These are phyloP conservation scores for Ictidomys tridecemlineatus DNA, from an alignment of 2,113 vertebrate species.

Conservation along the genomic window DNA sequence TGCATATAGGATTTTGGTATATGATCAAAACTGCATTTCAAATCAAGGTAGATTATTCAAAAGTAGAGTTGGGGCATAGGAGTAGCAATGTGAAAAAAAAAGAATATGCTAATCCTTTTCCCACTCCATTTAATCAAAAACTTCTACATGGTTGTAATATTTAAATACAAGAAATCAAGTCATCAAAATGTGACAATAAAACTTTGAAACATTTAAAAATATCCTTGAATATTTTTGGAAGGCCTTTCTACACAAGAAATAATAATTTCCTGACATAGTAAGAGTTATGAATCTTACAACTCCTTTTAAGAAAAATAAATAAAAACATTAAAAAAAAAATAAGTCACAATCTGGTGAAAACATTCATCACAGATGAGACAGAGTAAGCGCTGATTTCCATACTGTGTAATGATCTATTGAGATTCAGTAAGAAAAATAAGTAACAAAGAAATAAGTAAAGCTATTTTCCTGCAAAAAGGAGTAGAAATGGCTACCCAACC, in stretches of 20 bases:
- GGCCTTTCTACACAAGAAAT: neutral
- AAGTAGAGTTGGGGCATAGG: neutral
- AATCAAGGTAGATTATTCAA: neutral
- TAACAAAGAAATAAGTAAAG: neutral
- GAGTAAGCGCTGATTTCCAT: neutral
- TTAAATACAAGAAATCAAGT: neutral
- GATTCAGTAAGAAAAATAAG: neutral
- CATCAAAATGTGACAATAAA: neutral
- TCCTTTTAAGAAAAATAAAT: neutral
- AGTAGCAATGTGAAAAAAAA: neutral
- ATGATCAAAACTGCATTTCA: neutral
- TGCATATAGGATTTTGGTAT: neutral
- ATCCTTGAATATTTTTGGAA: neutral
- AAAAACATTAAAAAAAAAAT: neutral
- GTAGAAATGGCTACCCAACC: neutral
- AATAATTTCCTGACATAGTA: neutral
- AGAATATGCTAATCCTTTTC: neutral
- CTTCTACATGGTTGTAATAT: neutral
- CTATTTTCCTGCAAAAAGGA: neutral
- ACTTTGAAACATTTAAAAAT: neutral
- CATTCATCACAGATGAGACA: neutral
- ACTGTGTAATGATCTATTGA: neutral
- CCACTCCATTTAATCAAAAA: conserved; percentile 14
- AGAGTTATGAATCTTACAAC: neutral
- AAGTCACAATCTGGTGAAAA: neutral